phyloP scores from a whole-genome alignment of 2,113 vertebrate genomes.

The Silurus asotus region DNA sequence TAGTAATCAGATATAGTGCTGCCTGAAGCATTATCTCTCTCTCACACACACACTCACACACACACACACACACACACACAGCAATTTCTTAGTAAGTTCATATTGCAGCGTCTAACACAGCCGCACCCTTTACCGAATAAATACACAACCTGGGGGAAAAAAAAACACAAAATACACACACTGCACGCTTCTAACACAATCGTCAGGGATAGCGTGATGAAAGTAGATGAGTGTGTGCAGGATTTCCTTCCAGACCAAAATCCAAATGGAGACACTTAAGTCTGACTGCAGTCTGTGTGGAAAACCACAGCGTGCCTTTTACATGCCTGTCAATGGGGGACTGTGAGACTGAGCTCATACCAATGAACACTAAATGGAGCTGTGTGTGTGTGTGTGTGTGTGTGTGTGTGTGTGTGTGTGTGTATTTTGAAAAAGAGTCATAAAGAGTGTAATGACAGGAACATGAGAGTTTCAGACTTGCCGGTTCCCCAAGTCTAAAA shows the following conservation, averaged over 20 bases:
- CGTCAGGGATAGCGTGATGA: background rate
- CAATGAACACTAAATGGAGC: background rate
- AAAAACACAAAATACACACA: background rate
- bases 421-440: background rate
- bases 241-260: background rate
- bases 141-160: background rate
- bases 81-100: background rate
- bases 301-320: background rate
- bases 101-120: background rate
- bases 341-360: background rate
- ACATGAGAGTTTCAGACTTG: background rate
- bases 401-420: background rate
- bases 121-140: background rate
- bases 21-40: background rate
- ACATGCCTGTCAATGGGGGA: background rate
- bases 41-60: background rate
- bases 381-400: slow-evolving; percentile 1
- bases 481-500: no score
- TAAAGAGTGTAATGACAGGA: background rate
- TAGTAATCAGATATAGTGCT: background rate
- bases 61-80: slow-evolving; percentile 1
- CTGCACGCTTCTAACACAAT: background rate
- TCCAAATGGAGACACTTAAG: no score
- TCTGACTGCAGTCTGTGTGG: background rate
- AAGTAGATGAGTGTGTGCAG: background rate